These are phyloP conservation scores for Lasioglossum oenotherae DNA, from an alignment of 2,888 invertebrate species.

Conservation along the genomic window DNA sequence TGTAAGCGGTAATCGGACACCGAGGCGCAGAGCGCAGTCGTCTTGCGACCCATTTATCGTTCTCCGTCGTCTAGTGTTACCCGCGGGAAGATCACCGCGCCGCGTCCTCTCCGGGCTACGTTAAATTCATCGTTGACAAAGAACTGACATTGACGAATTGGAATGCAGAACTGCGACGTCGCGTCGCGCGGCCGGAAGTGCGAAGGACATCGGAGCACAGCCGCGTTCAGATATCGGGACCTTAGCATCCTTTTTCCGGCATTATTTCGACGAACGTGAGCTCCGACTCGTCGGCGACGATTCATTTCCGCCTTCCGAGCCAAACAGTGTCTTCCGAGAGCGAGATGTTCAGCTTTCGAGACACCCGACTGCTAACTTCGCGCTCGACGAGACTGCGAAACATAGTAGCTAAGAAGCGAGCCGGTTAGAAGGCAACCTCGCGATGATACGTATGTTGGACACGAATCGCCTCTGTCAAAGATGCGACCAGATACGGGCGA, in stretches of 20 bases:
- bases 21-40: slow-evolving; percentile 62
- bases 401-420: slow-evolving; percentile 14
- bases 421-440: slow-evolving; percentile 40
- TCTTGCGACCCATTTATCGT: slow-evolving; percentile 81
- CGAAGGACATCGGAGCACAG: slow-evolving; percentile 51
- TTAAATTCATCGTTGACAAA: slow-evolving; percentile 61
- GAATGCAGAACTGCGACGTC: slow-evolving; percentile 23
- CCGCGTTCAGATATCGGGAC: slow-evolving; percentile 40
- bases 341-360: background rate
- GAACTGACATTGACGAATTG: slow-evolving; percentile 58
- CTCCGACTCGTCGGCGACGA: background rate
- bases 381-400: slow-evolving; percentile 10
- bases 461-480: slow-evolving; percentile 40
- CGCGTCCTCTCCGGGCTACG: slow-evolving; percentile 53
- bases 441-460: slow-evolving; percentile 28
- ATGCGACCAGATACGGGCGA: background rate
- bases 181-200: slow-evolving; percentile 45
- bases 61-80: slow-evolving; percentile 71
- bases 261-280: slow-evolving; percentile 25
- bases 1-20: slow-evolving; percentile 79
- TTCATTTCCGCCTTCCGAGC: background rate
- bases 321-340: background rate
- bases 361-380: slow-evolving; percentile 11
- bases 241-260: slow-evolving; percentile 55
- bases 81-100: slow-evolving; percentile 65